These are phyloP conservation scores for Rhagonycha fulva DNA, from an alignment of 2,888 invertebrate species.

Conservation along the genomic window DNA sequence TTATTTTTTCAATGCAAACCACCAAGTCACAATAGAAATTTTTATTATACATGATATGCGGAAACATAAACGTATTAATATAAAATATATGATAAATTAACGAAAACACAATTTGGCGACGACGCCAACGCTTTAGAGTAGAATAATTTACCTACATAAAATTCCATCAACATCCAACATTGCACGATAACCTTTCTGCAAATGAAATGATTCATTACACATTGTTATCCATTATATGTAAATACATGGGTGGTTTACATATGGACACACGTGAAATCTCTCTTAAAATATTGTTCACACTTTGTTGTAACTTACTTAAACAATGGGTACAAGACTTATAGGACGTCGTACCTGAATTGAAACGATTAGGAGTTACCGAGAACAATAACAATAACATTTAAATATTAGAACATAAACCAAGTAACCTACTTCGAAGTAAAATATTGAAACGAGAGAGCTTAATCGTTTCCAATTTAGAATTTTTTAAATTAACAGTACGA, in stretches of 20 bases:
- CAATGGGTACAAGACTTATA: background rate
- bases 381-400: background rate
- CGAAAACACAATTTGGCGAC: conserved; percentile 40
- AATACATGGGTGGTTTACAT: conserved; percentile 34
- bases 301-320: conserved; percentile 8
- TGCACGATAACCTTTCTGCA: conserved; percentile 33
- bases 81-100: conserved; percentile 38
- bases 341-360: background rate
- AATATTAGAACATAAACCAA: background rate
- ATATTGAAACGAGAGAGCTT: background rate
- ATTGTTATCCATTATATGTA: conserved; percentile 36
- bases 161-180: conserved; percentile 11
- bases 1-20: background rate
- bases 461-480: background rate
- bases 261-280: conserved; percentile 18
- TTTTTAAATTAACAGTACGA: background rate
- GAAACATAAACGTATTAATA: background rate
- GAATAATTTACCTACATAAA: conserved; percentile 29
- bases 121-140: conserved; percentile 33
- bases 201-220: conserved; percentile 38
- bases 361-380: background rate
- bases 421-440: background rate
- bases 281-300: conserved; percentile 24
- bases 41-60: background rate
- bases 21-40: background rate